These are phyloP conservation scores for Eueides isabella DNA, from an alignment of 1,140 invertebrate genomes.

Conservation along the genomic window DNA sequence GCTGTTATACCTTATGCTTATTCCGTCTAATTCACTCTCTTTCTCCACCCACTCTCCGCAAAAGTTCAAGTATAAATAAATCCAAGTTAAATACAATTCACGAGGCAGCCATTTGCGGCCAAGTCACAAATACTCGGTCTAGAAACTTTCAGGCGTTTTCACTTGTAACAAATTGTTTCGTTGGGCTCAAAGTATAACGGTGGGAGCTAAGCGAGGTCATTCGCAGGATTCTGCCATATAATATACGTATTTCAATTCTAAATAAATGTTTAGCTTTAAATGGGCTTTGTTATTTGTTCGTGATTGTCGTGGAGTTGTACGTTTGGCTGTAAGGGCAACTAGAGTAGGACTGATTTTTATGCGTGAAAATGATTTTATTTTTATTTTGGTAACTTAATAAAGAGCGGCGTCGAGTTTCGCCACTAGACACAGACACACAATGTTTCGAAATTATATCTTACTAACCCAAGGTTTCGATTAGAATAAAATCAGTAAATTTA, in stretches of 20 bases:
- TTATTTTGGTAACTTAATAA: not conserved
- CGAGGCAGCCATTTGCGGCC: constrained; percentile 13
- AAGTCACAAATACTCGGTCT: constrained; percentile 19
- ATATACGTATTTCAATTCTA: not conserved
- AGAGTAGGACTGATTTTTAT: not conserved
- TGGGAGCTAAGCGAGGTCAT: not conserved
- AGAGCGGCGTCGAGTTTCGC: not conserved
- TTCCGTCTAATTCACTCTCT: not conserved
- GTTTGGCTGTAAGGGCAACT: not conserved
- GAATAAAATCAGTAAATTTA: too few species aligned
- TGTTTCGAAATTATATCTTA: too few species aligned
- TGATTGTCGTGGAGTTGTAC: not conserved
- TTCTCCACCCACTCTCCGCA: not conserved
- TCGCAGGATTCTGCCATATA: not conserved
- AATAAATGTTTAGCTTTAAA: not conserved
- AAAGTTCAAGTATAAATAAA: constrained; percentile 19
- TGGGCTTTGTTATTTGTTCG: not conserved
- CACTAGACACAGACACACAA: not conserved
- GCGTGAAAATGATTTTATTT: too few species aligned
- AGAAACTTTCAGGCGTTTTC: constrained; percentile 22
- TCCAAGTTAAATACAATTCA: constrained; percentile 9
- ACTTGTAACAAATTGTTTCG: constrained; percentile 22
- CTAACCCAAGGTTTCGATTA: too few species aligned
- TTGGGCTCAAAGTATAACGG: not conserved
- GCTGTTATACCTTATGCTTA: too few species aligned